phyloP scores from a whole-genome alignment of 2,888 invertebrate genomes.

The Ormyrus thymus region DNA sequence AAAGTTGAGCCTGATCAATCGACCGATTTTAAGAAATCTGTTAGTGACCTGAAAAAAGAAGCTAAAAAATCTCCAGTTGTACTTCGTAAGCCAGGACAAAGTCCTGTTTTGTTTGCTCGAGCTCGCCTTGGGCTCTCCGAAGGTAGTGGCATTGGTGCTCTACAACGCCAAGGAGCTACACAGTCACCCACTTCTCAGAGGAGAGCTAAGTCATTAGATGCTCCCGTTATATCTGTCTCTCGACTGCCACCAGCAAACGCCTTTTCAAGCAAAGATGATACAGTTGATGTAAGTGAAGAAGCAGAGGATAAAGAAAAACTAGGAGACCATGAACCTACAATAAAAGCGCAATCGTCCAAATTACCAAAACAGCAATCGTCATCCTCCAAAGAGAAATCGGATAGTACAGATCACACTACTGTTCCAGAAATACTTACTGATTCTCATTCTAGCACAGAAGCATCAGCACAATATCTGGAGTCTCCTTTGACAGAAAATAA shows the following conservation, averaged over 20 bases:
- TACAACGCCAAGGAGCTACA: conserved; percentile 86
- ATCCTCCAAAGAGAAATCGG: conserved; percentile 69
- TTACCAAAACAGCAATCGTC: conserved; percentile 36
- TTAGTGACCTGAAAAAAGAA: conserved; percentile 60
- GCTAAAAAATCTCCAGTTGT: conserved; percentile 78
- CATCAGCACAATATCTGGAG: conserved; percentile 70
- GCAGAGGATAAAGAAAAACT: conserved; percentile 74
- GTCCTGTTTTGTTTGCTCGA: conserved; percentile 87
- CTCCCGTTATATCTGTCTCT: conserved; percentile 88
- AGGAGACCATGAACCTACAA: conserved; percentile 77
- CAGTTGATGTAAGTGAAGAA: conserved; percentile 85
- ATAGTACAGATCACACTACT: conserved; percentile 70
- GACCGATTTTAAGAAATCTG: conserved; percentile 51
- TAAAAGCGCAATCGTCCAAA: conserved; percentile 58
- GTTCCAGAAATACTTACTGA: conserved; percentile 70
- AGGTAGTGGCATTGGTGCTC: conserved; percentile 85
- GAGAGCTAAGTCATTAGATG: conserved; percentile 89
- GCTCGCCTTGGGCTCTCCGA: conserved; percentile 88
- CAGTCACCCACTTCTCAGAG: conserved; percentile 86
- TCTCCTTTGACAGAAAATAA: conserved; percentile 72
- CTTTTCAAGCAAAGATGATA: conserved; percentile 92
- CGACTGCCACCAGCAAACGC: conserved; percentile 88
- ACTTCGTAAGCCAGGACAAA: conserved; percentile 83
- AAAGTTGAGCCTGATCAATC: conserved; percentile 60
- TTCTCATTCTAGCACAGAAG: conserved; percentile 71